Evolutionary conservation across 2,797 vertebrate species (phyloP).

Genomic region (Sebastolobus altivelis): DNA sequence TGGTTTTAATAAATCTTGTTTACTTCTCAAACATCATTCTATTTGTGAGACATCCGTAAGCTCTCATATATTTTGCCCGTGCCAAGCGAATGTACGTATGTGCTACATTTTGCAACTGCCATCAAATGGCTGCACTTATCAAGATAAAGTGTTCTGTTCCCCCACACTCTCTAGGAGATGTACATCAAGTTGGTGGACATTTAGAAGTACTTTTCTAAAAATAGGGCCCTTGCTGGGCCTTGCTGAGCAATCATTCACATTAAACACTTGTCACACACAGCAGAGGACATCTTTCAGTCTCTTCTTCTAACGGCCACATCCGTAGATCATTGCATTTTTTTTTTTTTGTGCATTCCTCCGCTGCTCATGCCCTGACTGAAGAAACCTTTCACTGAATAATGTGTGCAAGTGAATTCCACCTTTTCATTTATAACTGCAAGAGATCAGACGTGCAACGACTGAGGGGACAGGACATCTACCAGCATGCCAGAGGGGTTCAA

Average conservation of each 20-base stretch:
- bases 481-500: slow-evolving; percentile 3
- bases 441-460: slow-evolving; percentile 15
- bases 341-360: neutral
- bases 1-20: neutral
- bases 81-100: slow-evolving; percentile 12
- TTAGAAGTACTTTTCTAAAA: slow-evolving; percentile 72
- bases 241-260: slow-evolving; percentile 65
- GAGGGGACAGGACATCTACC: slow-evolving; percentile 11
- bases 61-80: slow-evolving; percentile 11
- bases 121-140: slow-evolving; percentile 62
- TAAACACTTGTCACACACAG: slow-evolving; percentile 65
- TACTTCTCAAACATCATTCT: neutral
- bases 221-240: slow-evolving; percentile 56
- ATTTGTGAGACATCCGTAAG: neutral
- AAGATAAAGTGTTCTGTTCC: slow-evolving; percentile 61
- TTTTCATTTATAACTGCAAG: slow-evolving; percentile 36
- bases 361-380: slow-evolving; percentile 3
- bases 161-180: slow-evolving; percentile 47
- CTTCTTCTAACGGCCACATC: slow-evolving; percentile 14
- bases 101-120: slow-evolving; percentile 51
- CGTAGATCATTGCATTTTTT: slow-evolving; percentile 11
- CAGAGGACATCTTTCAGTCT: slow-evolving; percentile 52
- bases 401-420: slow-evolving; percentile 11
- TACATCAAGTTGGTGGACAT: slow-evolving; percentile 69
- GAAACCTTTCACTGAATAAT: slow-evolving; percentile 29